phyloP scores from a whole-genome alignment of 2,113 vertebrate genomes.

The Marmota monax region DNA sequence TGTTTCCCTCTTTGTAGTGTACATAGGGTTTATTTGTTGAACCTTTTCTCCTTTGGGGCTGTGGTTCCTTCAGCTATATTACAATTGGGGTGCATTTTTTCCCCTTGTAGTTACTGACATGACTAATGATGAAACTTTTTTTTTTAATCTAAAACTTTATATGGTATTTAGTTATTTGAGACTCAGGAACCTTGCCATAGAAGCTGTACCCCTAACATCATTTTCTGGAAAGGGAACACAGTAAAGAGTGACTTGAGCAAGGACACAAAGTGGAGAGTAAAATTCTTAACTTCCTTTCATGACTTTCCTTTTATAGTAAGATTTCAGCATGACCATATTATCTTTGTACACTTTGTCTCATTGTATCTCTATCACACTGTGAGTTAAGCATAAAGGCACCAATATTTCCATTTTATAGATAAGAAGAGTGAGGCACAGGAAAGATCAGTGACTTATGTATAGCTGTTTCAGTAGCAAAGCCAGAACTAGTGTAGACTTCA shows the following conservation, averaged over 20 bases:
- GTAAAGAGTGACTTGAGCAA: conserved; percentile 8
- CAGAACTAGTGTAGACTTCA: background rate
- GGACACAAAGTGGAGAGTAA: conserved; percentile 37
- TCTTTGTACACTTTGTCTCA: conserved; percentile 43
- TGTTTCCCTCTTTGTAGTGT: background rate
- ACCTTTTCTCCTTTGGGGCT: background rate
- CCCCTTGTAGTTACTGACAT: background rate
- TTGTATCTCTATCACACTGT: background rate
- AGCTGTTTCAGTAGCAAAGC: conserved; percentile 22
- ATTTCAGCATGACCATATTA: background rate
- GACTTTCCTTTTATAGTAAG: background rate
- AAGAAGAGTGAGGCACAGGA: conserved; percentile 14
- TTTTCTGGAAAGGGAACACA: conserved; percentile 59
- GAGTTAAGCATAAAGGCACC: background rate
- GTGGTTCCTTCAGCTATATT: conserved; percentile 15
- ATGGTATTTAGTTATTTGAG: conserved; percentile 50
- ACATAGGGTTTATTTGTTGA: background rate
- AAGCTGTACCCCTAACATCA: background rate
- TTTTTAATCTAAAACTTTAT: conserved; percentile 33
- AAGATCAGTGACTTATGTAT: background rate
- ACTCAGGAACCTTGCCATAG: background rate
- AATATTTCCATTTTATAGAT: conserved; percentile 35
- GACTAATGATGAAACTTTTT: background rate
- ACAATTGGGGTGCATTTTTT: background rate
- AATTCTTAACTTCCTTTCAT: conserved; percentile 28